Evolutionary conservation across 2,797 vertebrate genomes (phyloP).

Genomic region (Naso thynnoides): DNA sequence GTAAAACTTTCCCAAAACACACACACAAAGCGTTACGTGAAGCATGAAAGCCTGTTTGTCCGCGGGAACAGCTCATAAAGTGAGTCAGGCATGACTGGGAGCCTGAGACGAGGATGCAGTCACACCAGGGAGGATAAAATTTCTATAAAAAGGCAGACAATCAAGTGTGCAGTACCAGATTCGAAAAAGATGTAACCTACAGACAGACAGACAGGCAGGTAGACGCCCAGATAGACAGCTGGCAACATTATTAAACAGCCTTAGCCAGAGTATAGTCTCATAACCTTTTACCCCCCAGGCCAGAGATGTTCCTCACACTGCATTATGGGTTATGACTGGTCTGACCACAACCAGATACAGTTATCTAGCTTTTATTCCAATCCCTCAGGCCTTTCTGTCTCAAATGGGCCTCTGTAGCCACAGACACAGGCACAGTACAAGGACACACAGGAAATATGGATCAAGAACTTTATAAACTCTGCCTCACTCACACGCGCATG

Average conservation of each 20-base stretch:
- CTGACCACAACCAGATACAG: conserved; percentile 58
- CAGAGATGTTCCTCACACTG: conserved; percentile 61
- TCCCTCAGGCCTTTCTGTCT: conserved; percentile 37
- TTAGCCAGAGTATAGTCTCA: conserved; percentile 59
- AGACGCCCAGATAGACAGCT: conserved; percentile 60
- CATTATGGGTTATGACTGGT: conserved; percentile 57
- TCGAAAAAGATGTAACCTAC: conserved; percentile 56
- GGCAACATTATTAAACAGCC: conserved; percentile 58
- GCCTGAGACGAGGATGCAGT: conserved; percentile 59
- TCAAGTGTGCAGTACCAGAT: conserved; percentile 60
- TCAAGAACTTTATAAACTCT: conserved; percentile 13
- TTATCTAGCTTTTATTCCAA: conserved; percentile 51
- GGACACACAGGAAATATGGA: conserved; percentile 35
- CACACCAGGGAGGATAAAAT: conserved; percentile 55
- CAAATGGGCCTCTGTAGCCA: conserved; percentile 31
- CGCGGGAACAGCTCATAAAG: conserved; percentile 57
- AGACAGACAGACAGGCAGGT: conserved; percentile 46
- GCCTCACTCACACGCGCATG: neutral
- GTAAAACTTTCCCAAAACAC: conserved; percentile 62
- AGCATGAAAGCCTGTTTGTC: conserved; percentile 68
- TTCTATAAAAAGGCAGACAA: conserved; percentile 63
- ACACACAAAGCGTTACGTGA: conserved; percentile 39
- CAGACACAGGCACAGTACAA: conserved; percentile 17
- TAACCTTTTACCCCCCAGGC: conserved; percentile 59
- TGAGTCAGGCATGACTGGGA: conserved; percentile 69